Evolutionary conservation across 2,113 vertebrate species (phyloP).

Genomic region (Xiphophorus couchianus): DNA sequence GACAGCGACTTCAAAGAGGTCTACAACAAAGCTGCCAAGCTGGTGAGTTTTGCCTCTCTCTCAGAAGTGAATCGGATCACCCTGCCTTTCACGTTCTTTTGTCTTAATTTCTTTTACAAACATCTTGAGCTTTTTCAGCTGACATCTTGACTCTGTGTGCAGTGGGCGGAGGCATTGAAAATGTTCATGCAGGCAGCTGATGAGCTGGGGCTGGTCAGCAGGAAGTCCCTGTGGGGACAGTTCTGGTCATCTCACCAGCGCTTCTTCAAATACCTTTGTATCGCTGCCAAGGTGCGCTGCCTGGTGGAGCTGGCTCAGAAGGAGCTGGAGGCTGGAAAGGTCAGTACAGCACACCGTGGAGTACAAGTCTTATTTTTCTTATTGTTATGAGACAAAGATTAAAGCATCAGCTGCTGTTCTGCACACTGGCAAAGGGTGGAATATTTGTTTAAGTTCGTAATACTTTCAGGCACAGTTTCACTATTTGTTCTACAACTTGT

Average conservation of each 20-base stretch:
- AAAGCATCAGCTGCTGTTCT: no score
- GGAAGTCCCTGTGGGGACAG: conserved; percentile 97
- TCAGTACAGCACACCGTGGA: conserved; percentile 57
- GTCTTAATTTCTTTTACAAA: not conserved
- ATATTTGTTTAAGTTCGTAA: not conserved
- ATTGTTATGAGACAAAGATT: no score
- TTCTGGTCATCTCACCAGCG: conserved; percentile 99
- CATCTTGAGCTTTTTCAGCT: not conserved
- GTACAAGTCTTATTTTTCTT: not conserved
- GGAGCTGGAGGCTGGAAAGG: conserved; percentile 91
- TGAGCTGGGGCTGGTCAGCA: conserved; percentile 89
- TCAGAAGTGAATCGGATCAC: not conserved
- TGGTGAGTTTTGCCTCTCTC: conserved; percentile 81
- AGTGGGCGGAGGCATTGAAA: conserved; percentile 94
- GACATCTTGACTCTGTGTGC: conserved; percentile 32
- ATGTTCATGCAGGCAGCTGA: conserved; percentile 93
- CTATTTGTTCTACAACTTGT: no score
- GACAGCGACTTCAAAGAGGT: conserved; percentile 87
- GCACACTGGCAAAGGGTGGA: no score
- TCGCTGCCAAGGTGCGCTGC: conserved; percentile 92
- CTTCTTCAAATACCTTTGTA: conserved; percentile 99
- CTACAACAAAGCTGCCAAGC: conserved; percentile 93
- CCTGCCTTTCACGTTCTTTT: not conserved
- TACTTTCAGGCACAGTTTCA: not conserved
- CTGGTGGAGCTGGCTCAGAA: conserved; percentile 91